These are phyloP conservation scores for Globodera ellingtonae DNA, from an alignment of 1,140 invertebrate species.

Conservation along the genomic window DNA sequence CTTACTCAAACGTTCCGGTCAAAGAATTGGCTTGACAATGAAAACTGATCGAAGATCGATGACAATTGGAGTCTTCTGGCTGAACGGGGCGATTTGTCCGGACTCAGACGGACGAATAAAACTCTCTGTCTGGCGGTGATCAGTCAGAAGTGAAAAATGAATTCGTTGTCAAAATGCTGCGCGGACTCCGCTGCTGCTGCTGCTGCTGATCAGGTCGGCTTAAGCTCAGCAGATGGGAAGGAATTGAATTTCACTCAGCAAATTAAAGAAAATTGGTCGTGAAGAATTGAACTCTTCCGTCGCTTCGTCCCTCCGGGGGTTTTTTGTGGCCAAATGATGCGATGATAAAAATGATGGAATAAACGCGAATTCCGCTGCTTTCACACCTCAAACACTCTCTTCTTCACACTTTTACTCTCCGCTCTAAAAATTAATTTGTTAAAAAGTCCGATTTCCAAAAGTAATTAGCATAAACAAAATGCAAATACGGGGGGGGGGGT, in stretches of 20 bases:
- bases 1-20: no score
- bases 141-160: background rate
- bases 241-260: background rate
- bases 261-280: background rate
- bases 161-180: background rate
- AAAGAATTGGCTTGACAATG: no score
- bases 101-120: background rate
- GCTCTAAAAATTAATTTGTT: background rate
- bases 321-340: background rate
- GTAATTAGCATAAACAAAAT: no score
- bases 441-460: background rate
- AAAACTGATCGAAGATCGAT: background rate
- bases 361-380: no score
- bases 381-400: no score
- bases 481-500: no score
- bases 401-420: no score
- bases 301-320: background rate
- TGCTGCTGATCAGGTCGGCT: background rate
- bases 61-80: background rate
- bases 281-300: background rate
- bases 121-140: background rate
- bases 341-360: background rate
- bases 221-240: background rate
- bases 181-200: background rate
- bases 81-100: no score